phyloP scores from a whole-genome alignment of 2,113 vertebrate genomes.

The Naja naja region DNA sequence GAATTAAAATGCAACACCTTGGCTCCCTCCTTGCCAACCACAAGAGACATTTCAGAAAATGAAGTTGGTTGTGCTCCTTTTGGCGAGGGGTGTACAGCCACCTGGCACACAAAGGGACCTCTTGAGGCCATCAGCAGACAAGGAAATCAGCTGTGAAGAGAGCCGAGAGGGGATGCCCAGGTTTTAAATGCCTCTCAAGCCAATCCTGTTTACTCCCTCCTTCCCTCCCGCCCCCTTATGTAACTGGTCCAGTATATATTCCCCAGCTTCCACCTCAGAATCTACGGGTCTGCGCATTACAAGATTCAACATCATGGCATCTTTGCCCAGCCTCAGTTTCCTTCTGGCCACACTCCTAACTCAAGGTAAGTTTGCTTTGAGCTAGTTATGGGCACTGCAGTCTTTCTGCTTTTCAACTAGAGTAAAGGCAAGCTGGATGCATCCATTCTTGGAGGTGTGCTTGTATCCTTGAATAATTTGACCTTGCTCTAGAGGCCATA shows the following conservation, averaged over 20 bases:
- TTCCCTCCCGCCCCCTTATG: background rate
- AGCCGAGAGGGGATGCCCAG: background rate
- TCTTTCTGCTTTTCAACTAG: background rate
- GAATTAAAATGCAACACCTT: background rate
- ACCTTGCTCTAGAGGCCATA: background rate
- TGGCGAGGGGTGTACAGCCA: background rate
- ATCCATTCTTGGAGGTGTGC: background rate
- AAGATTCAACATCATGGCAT: background rate
- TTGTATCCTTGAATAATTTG: background rate
- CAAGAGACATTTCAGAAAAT: background rate
- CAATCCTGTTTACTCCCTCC: background rate
- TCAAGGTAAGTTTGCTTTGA: background rate
- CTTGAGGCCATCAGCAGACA: slow-evolving; percentile 11
- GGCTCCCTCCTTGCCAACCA: background rate
- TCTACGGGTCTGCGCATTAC: background rate
- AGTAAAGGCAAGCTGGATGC: background rate
- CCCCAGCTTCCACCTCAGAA: background rate
- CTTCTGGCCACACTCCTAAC: background rate
- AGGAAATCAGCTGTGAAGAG: background rate
- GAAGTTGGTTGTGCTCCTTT: background rate
- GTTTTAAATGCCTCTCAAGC: background rate
- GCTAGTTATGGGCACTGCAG: no score
- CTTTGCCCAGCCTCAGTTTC: background rate
- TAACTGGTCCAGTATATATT: slow-evolving; percentile 6
- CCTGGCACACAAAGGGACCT: background rate